A percentile compares a stretch with the other conserved stretches of the same genome.
Conservation (phyloP, 2,113 vertebrate species). For the Alligator sinensis region DNA sequence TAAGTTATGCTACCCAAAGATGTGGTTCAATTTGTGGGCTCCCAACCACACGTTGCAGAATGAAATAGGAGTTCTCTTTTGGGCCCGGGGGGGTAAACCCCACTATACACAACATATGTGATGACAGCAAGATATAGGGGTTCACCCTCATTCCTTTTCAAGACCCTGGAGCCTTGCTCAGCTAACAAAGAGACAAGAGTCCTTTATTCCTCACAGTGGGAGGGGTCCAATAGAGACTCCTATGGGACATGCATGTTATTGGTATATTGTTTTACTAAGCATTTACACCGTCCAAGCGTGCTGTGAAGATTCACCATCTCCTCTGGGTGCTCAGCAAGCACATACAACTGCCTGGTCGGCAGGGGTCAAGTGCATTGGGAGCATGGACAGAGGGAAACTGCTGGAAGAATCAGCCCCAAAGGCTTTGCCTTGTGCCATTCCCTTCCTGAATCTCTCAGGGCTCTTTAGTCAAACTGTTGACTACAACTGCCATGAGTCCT, state of each 20-base stretch:
- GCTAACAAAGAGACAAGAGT: not conserved
- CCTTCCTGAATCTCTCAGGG: not conserved
- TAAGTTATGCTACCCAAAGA: not conserved
- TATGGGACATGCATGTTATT: rapidly evolving
- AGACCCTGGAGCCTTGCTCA: not conserved
- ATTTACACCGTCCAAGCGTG: not conserved
- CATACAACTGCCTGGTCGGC: not conserved
- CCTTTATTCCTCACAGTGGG: not conserved
- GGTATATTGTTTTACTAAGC: not conserved
- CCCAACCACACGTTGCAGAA: not conserved
- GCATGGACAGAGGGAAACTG: not conserved
- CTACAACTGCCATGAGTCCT: not conserved
- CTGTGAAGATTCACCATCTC: not conserved
- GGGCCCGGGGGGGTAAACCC: not conserved
- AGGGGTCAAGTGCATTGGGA: not conserved
- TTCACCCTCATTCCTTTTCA: not conserved
- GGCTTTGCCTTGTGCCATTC: not conserved
- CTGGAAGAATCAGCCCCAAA: not conserved
- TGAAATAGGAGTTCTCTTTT: not conserved
- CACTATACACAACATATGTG: too few species aligned
- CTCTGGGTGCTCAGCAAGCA: not conserved
- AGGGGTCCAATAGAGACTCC: rapidly evolving
- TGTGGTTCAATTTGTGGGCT: not conserved
- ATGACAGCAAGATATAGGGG: too few species aligned
- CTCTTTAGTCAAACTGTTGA: not conserved